Conservation (phyloP, 30 jellyfish, hydroid and myxozoan species). For the Rhopilema esculentum region DNA sequence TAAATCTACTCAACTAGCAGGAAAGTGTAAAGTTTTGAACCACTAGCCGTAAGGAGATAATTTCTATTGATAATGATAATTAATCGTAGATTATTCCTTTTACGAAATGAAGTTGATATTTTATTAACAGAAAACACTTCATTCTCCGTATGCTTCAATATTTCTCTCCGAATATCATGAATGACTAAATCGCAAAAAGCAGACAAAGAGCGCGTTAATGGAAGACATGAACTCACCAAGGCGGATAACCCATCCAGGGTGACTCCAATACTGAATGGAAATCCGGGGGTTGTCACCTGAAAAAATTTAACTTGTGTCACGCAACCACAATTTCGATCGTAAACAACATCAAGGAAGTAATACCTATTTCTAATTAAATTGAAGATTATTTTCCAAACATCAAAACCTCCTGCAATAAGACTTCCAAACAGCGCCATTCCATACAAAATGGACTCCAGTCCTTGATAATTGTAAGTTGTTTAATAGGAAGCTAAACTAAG, state of each 20-base stretch:
- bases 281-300: constrained; percentile 76
- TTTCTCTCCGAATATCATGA: too few relatives aligned
- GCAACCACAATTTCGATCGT: background rate
- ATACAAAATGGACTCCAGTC: background rate
- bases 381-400: background rate
- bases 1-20: too few relatives aligned
- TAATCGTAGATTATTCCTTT: too few relatives aligned
- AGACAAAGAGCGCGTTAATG: background rate
- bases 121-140: too few relatives aligned
- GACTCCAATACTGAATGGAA: constrained; percentile 88
- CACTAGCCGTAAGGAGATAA: too few relatives aligned
- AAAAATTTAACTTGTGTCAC: background rate
- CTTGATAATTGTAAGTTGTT: background rate
- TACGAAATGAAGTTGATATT: too few relatives aligned
- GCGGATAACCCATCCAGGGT: constrained; percentile 89
- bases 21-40: too few relatives aligned
- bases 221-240: constrained; percentile 32
- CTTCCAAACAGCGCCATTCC: background rate
- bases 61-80: too few relatives aligned
- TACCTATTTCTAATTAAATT: background rate
- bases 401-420: background rate
- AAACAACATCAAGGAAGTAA: background rate
- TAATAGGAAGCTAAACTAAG: background rate
- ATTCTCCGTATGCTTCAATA: too few relatives aligned
- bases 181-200: background rate